Conservation (phyloP, 2,888 invertebrate genomes). For the Seira musarum region DNA sequence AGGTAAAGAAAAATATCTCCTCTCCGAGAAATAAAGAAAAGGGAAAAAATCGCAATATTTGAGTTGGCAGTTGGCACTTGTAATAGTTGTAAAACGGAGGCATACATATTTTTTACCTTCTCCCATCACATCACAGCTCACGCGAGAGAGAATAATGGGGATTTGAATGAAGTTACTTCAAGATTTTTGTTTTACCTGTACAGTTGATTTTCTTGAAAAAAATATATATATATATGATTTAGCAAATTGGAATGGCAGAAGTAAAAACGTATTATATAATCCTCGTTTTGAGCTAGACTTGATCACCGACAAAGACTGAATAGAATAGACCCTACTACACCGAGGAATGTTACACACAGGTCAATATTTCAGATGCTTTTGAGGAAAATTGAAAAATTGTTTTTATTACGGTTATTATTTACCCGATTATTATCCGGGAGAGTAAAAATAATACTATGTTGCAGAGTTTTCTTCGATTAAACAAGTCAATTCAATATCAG, state of each 20-base stretch:
- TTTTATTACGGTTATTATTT: constrained; percentile 14
- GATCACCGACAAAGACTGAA: background rate
- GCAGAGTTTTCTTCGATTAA: background rate
- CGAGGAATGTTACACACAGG: constrained; percentile 1
- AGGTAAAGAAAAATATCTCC: background rate
- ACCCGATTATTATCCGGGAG: constrained; percentile 5
- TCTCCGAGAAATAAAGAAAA: too few species aligned
- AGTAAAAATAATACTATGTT: background rate
- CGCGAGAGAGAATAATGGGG: constrained; percentile 9
- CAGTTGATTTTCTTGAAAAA: background rate
- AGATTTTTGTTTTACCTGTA: background rate
- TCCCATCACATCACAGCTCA: background rate
- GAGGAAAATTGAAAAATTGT: constrained; percentile 14
- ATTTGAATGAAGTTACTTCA: constrained; percentile 5
- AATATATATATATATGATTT: background rate
- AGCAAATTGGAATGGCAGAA: constrained; percentile 9
- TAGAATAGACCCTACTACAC: too few species aligned
- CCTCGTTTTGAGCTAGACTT: background rate
- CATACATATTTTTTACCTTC: background rate
- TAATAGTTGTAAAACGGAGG: background rate
- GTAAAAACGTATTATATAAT: too few species aligned
- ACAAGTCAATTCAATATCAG: background rate
- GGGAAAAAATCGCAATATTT: constrained; percentile 40
- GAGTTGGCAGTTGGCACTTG: constrained; percentile 11
- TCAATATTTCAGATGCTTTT: constrained; percentile 1